Percentiles rank a stretch among this genome's conserved stretches.
phyloP scores from a whole-genome alignment of 2,113 vertebrate genomes.

The Microtus oregoni region DNA sequence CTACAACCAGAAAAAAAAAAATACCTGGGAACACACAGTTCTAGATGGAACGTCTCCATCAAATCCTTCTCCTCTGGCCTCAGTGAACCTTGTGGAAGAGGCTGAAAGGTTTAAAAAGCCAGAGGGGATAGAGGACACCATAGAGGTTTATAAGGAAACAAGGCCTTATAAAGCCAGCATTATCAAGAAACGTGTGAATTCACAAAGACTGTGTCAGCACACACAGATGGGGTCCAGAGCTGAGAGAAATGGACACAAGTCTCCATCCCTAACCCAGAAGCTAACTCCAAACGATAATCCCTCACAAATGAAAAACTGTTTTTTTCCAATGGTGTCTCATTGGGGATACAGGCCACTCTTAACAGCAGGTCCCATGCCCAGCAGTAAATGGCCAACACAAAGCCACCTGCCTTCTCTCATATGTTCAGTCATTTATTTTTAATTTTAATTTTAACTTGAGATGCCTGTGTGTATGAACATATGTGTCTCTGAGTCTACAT shows the following conservation, averaged over 20 bases:
- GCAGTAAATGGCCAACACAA: neutral
- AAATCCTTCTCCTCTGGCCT: neutral
- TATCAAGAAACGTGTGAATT: neutral
- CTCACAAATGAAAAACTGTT: neutral
- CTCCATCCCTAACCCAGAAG: neutral
- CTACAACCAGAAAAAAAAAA: neutral
- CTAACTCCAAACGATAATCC: neutral
- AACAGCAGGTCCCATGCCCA: neutral
- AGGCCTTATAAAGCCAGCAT: neutral
- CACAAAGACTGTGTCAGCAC: neutral
- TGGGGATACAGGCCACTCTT: neutral
- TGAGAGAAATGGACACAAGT: neutral
- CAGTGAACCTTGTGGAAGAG: neutral
- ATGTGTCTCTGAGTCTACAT: neutral
- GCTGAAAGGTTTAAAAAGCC: neutral
- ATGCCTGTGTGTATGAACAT: neutral
- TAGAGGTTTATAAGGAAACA: neutral
- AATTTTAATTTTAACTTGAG: neutral
- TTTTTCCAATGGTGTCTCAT: neutral
- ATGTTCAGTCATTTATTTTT: neutral
- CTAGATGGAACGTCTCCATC: neutral
- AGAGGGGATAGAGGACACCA: too few relatives aligned
- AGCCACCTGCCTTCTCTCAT: neutral
- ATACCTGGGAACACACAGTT: neutral
- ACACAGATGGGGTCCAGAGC: neutral